Evolutionary conservation across 2,113 vertebrate species (phyloP).

Genomic region (Peromyscus polionotus): DNA sequence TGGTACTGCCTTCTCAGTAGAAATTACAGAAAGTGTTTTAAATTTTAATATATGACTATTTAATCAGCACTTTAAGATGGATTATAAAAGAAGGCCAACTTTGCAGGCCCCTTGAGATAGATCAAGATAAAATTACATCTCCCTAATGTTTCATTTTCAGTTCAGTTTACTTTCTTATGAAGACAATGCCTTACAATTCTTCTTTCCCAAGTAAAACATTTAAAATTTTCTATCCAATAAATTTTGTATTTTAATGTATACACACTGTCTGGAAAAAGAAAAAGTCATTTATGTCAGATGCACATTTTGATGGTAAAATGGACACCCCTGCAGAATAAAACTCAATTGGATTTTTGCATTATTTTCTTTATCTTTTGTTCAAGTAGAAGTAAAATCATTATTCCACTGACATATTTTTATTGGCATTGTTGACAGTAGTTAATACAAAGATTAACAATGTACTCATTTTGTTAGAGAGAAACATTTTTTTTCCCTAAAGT

Average conservation of each 20-base stretch:
- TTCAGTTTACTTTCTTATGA: not conserved
- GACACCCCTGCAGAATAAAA: not conserved
- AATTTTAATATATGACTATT: not conserved
- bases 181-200: slow-evolving; percentile 2
- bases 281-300: not conserved
- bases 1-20: not conserved
- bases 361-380: not conserved
- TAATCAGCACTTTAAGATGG: not conserved
- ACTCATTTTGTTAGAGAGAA: slow-evolving; percentile 29
- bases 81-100: not conserved
- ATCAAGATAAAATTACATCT: not conserved
- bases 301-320: not conserved
- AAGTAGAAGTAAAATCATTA: slow-evolving; percentile 61
- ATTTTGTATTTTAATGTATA: slow-evolving; percentile 1
- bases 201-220: not conserved
- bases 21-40: not conserved
- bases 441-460: slow-evolving; percentile 59
- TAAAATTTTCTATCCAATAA: not conserved
- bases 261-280: not conserved
- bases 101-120: not conserved
- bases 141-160: not conserved
- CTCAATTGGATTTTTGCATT: not conserved
- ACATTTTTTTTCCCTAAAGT: not conserved
- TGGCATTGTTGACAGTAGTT: slow-evolving; percentile 3
- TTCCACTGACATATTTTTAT: slow-evolving; percentile 11